Evolutionary conservation across 2,797 vertebrate species (phyloP).

Genomic region (Sebastes matsubarae): DNA sequence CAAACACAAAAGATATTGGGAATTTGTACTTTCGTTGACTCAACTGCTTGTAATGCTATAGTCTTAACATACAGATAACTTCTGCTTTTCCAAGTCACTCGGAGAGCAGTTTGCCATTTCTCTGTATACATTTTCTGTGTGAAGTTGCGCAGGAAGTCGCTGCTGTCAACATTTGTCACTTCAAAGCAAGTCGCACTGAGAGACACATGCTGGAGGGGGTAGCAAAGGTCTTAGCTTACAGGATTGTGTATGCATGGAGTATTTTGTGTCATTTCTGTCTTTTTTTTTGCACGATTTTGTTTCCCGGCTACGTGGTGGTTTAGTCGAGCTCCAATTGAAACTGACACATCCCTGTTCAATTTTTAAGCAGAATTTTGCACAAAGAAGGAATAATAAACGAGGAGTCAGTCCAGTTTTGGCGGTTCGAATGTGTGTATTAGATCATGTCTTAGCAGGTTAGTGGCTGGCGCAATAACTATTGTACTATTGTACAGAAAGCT

Average conservation of each 20-base stretch:
- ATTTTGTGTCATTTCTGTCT: constrained; percentile 1
- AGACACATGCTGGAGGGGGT: constrained; percentile 28
- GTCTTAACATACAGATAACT: neutral
- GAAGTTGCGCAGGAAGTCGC: constrained; percentile 25
- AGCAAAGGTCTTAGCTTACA: constrained; percentile 9
- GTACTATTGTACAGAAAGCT: constrained; percentile 1
- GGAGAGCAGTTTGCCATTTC: neutral
- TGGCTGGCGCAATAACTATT: neutral
- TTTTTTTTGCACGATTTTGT: constrained; percentile 2
- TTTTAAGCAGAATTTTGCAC: constrained; percentile 2
- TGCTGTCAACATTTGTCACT: constrained; percentile 49
- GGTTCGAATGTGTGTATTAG: neutral
- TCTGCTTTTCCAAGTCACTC: neutral
- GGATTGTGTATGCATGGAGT: neutral
- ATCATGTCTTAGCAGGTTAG: neutral
- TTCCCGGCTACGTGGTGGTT: neutral
- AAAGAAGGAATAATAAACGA: neutral
- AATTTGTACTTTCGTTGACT: neutral
- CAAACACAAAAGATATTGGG: neutral
- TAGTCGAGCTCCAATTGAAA: constrained; percentile 13
- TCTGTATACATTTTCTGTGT: neutral
- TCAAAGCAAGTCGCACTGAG: constrained; percentile 48
- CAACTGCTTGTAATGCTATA: neutral
- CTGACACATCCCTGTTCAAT: constrained; percentile 5
- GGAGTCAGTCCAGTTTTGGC: neutral